Evolutionary conservation across 2,113 vertebrate genomes (phyloP).

Genomic region (Ivindomyrus marchei): DNA sequence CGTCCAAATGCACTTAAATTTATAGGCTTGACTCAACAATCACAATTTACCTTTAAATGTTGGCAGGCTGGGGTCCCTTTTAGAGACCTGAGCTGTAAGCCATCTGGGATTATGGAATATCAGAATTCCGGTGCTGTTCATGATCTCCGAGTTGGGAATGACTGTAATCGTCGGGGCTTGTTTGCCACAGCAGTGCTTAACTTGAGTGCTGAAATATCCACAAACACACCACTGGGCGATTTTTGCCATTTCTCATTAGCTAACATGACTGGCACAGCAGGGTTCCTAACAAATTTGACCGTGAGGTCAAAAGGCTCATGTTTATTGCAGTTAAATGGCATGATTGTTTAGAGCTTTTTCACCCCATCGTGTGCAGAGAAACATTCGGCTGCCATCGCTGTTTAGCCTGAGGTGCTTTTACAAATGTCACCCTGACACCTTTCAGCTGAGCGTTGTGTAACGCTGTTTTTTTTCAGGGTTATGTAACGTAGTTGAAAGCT

Average conservation of each 20-base stretch:
- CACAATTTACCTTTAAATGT: slow-evolving; percentile 29
- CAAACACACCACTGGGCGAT: background rate
- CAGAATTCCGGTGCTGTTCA: slow-evolving; percentile 45
- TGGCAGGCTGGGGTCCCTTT: slow-evolving; percentile 14
- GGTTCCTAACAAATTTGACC: background rate
- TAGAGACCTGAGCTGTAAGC: slow-evolving; percentile 31
- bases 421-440: background rate
- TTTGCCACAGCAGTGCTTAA: background rate
- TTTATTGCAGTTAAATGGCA: background rate
- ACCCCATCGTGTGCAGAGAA: background rate
- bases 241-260: background rate
- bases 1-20: slow-evolving; percentile 8
- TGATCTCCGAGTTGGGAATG: slow-evolving; percentile 26
- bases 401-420: background rate
- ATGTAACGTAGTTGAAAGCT: background rate
- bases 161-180: slow-evolving; percentile 25
- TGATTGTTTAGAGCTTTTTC: background rate
- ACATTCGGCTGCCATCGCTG: background rate
- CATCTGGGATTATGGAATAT: slow-evolving; percentile 24
- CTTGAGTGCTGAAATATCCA: slow-evolving; percentile 5
- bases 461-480: background rate
- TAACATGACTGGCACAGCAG: background rate
- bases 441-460: background rate
- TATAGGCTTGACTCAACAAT: slow-evolving; percentile 4
- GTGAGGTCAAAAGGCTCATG: background rate